These are phyloP conservation scores for Lepidotrigona ventralis DNA, from an alignment of 1,140 invertebrate species.

Conservation along the genomic window DNA sequence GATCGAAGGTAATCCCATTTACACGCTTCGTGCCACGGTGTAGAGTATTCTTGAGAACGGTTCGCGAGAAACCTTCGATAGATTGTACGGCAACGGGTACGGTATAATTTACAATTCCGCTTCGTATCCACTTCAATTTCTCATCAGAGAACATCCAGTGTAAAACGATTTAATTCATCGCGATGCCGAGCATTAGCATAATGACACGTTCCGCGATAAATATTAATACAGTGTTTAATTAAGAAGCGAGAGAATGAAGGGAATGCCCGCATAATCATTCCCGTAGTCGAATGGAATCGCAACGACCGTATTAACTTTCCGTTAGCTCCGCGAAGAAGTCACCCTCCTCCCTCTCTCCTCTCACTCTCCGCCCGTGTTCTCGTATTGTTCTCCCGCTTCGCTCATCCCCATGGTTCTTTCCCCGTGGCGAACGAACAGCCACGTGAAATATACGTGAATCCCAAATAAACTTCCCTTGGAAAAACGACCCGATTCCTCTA, in stretches of 20 bases:
- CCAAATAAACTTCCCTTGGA: slow-evolving; percentile 29
- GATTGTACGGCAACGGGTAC: neutral
- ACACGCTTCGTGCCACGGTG: neutral
- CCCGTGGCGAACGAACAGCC: slow-evolving; percentile 3
- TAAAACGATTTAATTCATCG: neutral
- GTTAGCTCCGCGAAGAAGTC: slow-evolving; percentile 4
- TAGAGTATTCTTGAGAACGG: neutral
- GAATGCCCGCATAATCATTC: neutral
- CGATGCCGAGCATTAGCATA: neutral
- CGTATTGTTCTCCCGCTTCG: neutral
- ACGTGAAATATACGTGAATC: slow-evolving; percentile 19
- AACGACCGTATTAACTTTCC: slow-evolving; percentile 19
- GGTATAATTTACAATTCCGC: neutral
- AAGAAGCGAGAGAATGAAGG: neutral
- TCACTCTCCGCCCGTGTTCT: neutral
- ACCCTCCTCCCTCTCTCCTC: neutral
- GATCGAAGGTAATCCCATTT: neutral
- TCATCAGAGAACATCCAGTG: neutral
- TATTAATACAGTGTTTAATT: slow-evolving; percentile 7
- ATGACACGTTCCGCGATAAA: neutral
- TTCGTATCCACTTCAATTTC: neutral
- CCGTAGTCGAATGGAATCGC: neutral
- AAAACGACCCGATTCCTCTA: slow-evolving; percentile 28
- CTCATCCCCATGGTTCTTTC: too few relatives aligned
- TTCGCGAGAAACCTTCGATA: neutral